phyloP scores from a whole-genome alignment of 2,113 vertebrate species.

The Oreocharis arfaki region DNA sequence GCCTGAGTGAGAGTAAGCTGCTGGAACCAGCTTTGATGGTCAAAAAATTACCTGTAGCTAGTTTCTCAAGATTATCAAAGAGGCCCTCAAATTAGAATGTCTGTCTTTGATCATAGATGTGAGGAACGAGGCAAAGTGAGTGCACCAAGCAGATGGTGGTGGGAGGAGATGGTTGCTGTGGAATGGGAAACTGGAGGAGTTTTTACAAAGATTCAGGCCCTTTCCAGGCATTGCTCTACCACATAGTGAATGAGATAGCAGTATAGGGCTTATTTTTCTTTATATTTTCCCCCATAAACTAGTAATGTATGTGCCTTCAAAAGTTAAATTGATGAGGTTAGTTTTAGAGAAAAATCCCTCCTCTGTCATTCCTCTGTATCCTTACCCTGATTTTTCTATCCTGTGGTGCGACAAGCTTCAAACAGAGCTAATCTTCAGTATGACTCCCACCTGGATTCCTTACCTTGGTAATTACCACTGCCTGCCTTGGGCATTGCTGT shows the following conservation, averaged over 20 bases:
- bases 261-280: background rate
- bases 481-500: background rate
- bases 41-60: constrained; percentile 31
- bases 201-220: background rate
- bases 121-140: background rate
- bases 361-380: background rate
- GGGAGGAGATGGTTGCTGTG: background rate
- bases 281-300: background rate
- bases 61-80: constrained; percentile 33
- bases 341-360: background rate
- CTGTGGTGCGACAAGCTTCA: background rate
- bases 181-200: background rate
- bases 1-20: constrained; percentile 1
- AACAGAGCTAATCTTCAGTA: background rate
- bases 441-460: background rate
- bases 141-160: background rate
- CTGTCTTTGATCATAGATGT: constrained; percentile 24
- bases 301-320: background rate
- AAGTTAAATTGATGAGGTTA: background rate
- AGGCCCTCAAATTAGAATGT: background rate
- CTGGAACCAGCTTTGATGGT: constrained; percentile 34
- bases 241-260: background rate
- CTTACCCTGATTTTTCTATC: background rate
- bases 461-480: background rate
- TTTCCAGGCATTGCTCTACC: background rate